These are phyloP conservation scores for Meriones unguiculatus DNA, from an alignment of 2,113 vertebrate species.

Conservation along the genomic window DNA sequence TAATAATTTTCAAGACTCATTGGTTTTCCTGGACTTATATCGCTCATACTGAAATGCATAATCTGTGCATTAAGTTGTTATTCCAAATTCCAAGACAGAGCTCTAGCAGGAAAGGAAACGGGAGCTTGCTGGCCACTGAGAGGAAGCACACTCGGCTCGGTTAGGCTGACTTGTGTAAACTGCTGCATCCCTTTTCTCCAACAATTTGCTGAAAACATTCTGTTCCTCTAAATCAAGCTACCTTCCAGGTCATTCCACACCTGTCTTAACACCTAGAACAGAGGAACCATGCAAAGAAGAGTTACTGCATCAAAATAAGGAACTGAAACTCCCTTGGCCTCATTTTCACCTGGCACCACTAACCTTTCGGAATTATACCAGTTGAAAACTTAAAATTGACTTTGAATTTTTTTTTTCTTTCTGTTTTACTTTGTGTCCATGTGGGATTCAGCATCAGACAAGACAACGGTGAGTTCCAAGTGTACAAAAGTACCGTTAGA, in stretches of 20 bases:
- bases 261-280: background rate
- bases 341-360: background rate
- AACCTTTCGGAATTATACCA: background rate
- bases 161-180: background rate
- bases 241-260: background rate
- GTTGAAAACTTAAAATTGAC: background rate
- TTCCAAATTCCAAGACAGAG: background rate
- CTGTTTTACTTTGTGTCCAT: background rate
- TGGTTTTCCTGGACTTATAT: conserved; percentile 19
- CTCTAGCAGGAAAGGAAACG: background rate
- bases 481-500: background rate
- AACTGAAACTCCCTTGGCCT: background rate
- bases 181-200: background rate
- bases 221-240: background rate
- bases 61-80: background rate
- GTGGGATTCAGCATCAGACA: background rate
- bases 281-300: background rate
- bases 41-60: background rate
- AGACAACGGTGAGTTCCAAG: background rate
- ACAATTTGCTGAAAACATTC: background rate
- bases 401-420: background rate
- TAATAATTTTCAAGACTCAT: background rate
- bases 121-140: background rate
- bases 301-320: background rate
- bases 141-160: background rate